phyloP scores from a whole-genome alignment of 2,797 vertebrate genomes.

The Sebastes cheni region DNA sequence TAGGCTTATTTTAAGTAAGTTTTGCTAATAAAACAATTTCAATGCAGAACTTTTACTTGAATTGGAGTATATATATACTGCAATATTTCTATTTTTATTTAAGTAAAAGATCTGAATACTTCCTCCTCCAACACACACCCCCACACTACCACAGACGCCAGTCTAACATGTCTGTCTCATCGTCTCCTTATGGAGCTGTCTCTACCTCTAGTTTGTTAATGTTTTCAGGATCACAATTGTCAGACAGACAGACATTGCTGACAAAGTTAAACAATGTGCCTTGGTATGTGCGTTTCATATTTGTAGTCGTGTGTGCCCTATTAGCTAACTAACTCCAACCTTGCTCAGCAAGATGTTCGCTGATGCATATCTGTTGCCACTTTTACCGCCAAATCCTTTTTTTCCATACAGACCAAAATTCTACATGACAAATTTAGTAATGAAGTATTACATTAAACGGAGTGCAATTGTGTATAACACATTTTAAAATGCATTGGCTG shows the following conservation, averaged over 20 bases:
- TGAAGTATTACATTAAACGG: not conserved
- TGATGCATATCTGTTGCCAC: slow-evolving; percentile 13
- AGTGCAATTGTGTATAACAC: not conserved
- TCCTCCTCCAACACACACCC: no score
- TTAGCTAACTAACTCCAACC: not conserved
- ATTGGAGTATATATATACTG: no score
- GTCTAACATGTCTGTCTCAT: not conserved
- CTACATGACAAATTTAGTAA: not conserved
- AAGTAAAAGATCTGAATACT: no score
- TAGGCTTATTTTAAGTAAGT: not conserved
- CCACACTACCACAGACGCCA: no score
- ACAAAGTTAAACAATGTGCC: not conserved
- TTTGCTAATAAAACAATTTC: not conserved
- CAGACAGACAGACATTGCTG: not conserved
- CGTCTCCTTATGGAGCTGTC: not conserved
- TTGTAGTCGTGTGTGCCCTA: not conserved
- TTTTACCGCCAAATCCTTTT: not conserved
- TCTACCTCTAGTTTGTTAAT: not conserved
- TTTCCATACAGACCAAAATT: no score
- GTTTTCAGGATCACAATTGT: not conserved
- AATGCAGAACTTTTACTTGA: no score
- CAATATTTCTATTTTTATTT: no score
- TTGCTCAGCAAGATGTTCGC: slow-evolving; percentile 3
- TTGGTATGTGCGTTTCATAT: not conserved
- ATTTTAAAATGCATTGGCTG: no score